These are phyloP conservation scores for Mesopsocus fuscifrons DNA, from an alignment of 2,888 invertebrate genomes.

Conservation along the genomic window DNA sequence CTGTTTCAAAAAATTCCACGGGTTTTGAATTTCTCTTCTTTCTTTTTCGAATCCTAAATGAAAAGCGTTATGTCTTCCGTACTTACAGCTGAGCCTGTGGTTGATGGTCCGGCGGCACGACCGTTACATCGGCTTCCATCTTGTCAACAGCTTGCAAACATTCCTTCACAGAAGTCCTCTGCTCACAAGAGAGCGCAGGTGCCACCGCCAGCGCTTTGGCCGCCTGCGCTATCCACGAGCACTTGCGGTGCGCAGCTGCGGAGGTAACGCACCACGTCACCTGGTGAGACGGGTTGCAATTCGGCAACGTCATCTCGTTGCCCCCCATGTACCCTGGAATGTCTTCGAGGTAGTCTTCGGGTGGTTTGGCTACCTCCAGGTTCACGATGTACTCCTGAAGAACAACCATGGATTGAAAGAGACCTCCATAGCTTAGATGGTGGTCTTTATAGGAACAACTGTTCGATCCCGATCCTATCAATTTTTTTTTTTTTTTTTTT, in stretches of 20 bases:
- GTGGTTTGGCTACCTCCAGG: neutral
- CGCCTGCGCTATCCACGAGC: conserved; percentile 45
- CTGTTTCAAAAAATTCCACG: neutral
- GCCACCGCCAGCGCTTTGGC: conserved; percentile 60
- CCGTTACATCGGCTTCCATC: conserved; percentile 49
- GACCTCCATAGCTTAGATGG: no score
- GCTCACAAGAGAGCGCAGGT: conserved; percentile 59
- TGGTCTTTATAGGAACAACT: no score
- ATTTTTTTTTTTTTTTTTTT: no score
- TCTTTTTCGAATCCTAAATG: no score
- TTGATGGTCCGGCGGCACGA: conserved; percentile 24
- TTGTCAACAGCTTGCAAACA: conserved; percentile 47
- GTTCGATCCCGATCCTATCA: no score
- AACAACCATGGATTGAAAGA: neutral
- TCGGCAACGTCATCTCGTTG: neutral
- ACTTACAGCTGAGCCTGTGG: no score
- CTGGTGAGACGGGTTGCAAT: conserved; percentile 19
- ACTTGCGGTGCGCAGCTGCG: conserved; percentile 50
- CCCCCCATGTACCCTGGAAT: neutral
- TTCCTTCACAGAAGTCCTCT: conserved; percentile 37
- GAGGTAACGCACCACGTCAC: conserved; percentile 44
- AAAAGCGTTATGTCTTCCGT: no score
- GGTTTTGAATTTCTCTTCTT: no score
- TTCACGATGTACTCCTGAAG: conserved; percentile 3
- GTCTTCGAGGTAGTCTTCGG: neutral